Evolutionary conservation across 2,113 vertebrate genomes (phyloP).

Genomic region (Corythoichthys haematopterus): DNA sequence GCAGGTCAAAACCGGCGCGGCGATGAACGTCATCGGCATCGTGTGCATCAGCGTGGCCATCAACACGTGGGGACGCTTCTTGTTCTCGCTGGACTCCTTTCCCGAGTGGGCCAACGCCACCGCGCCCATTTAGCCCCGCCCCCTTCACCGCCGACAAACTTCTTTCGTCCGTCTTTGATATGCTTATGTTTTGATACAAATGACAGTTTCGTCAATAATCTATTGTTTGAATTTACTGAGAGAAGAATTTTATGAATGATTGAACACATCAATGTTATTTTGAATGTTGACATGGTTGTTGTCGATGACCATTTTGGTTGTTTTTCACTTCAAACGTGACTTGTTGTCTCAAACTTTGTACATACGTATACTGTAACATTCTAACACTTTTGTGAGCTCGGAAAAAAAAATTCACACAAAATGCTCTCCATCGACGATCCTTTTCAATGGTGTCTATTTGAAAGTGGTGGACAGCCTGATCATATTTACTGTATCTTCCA

Average conservation of each 20-base stretch:
- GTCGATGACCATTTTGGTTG: neutral
- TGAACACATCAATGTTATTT: neutral
- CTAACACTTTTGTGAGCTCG: neutral
- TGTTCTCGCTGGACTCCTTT: slow-evolving; percentile 84
- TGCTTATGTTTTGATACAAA: neutral
- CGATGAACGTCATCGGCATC: slow-evolving; percentile 89
- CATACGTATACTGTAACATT: neutral
- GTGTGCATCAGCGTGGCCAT: slow-evolving; percentile 80
- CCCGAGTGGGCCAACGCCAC: slow-evolving; percentile 82
- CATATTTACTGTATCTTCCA: no score
- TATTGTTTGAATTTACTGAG: neutral
- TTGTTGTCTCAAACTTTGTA: neutral
- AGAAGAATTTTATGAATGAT: neutral
- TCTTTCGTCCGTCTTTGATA: neutral
- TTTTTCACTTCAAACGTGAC: neutral
- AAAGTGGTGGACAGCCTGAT: no score
- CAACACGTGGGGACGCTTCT: slow-evolving; percentile 85
- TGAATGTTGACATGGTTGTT: neutral
- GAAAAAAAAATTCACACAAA: neutral
- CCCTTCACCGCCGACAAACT: neutral
- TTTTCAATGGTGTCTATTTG: neutral
- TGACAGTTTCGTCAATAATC: neutral
- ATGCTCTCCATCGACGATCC: neutral
- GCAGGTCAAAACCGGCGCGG: slow-evolving; percentile 81
- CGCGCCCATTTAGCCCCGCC: neutral